Percentiles rank a stretch among this genome's conserved stretches.
Evolutionary conservation across 1,140 invertebrate species (phyloP).

Genomic region (Trichogramma pretiosum): DNA sequence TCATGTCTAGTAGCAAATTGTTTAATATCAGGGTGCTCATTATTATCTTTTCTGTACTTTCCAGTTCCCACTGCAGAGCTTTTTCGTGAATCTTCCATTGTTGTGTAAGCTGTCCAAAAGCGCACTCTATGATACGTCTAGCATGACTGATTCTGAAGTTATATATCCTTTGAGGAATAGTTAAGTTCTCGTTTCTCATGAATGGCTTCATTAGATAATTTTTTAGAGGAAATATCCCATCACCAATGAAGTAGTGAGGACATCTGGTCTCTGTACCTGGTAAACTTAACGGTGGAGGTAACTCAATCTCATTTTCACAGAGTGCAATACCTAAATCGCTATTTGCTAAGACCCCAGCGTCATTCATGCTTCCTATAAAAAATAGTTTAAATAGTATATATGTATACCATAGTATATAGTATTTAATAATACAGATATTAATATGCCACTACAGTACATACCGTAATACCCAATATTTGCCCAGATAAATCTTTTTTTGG

Average conservation of each 20-base stretch:
- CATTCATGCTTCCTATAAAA: conserved; percentile 3
- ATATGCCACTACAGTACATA: not conserved
- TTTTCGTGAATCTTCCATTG: not conserved
- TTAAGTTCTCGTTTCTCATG: not conserved
- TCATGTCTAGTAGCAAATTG: not conserved
- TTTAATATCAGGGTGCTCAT: not conserved
- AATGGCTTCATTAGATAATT: not conserved
- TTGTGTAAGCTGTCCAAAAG: not conserved
- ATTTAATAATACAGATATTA: not conserved
- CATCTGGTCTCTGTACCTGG: not conserved
- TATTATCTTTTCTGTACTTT: not conserved
- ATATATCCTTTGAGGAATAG: not conserved
- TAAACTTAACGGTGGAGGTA: not conserved
- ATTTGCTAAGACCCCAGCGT: not conserved
- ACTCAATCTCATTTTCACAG: not conserved
- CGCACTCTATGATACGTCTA: not conserved
- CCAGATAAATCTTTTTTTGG: conserved; percentile 31
- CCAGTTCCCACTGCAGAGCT: not conserved
- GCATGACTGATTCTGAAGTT: conserved; percentile 2
- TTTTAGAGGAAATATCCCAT: not conserved
- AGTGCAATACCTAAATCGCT: not conserved
- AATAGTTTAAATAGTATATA: too few species aligned
- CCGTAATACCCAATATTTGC: conserved; percentile 17
- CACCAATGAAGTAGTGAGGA: conserved; percentile 1
- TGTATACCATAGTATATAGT: not conserved